Base-by-base conservation (phyloP, 2,113 vertebrate species). In the Poeciliopsis turrubarensis region DNA sequence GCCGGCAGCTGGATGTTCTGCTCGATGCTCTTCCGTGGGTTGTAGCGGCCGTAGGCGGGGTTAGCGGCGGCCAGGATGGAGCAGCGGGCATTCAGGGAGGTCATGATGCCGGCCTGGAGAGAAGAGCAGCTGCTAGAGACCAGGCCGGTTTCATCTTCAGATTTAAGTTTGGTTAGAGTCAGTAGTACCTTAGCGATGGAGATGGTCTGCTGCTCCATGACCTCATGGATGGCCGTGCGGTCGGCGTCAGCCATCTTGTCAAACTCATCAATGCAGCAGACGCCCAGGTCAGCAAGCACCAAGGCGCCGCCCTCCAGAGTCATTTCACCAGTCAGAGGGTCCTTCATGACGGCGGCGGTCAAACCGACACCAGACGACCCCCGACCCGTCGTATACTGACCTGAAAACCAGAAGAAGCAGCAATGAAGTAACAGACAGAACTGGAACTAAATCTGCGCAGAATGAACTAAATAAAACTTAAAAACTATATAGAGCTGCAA, bases 141-240 rank as follows among this genome's bases (percentile, higher is more conserved):
- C 2, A 10, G 51, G 8, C 29, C 17, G 0, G 0, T 0, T 8
- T 12, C 27, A 19, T 22, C 70, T 54, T 47, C 47, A 13, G 14
- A 32, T 25, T 13, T 47, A 1, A 3, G 30, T 14, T 26, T 31
- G 12, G 62, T 11, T 11, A 9, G 6, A 14, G 39, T 30, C 29
- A 6, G 22, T 15, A 25, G 25, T 70, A 95, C 95, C 91, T 98
- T 98, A 47, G 97, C 97, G 1, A 98, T 97, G 65, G 97, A 97
- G 83, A 98, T 95, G 41, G 96, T 98, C 89, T 98, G 97, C 86
- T 98, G 97, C 39, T 98, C 97, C 97, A 98, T 98, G 70, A 97
- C 97, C 78, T 98, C 97, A 0, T 98, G 97, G 84, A 98, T 97
- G 83, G 97, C 96, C 0, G 96, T 97, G 47, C 97, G 95, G 86